A percentile compares a stretch with the other conserved stretches of the same genome.
Evolutionary conservation across 2,113 vertebrate species (phyloP).

Genomic region (Amphilophus citrinellus): DNA sequence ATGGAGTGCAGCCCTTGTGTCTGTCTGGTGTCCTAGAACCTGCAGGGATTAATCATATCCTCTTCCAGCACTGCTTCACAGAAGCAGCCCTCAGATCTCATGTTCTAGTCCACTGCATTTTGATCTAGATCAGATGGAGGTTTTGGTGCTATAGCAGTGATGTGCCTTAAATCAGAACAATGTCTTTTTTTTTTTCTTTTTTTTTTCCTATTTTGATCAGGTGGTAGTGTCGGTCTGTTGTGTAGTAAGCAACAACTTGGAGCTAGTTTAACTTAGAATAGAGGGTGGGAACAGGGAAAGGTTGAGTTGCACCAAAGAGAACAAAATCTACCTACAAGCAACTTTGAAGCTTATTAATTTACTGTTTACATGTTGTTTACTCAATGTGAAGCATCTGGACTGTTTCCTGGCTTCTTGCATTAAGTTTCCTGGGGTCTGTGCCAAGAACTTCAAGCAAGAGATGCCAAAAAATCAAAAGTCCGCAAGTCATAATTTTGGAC

Average conservation of each 20-base stretch:
- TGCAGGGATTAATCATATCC: conserved; percentile 1
- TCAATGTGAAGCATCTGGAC: not conserved
- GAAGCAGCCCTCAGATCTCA: not conserved
- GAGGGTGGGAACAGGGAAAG: not conserved
- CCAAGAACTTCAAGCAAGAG: not conserved
- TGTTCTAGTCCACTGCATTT: not conserved
- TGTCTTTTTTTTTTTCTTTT: not conserved
- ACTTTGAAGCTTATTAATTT: not conserved
- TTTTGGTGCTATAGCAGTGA: not conserved
- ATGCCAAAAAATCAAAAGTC: not conserved
- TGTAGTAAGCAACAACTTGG: not conserved
- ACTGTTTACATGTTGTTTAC: not conserved
- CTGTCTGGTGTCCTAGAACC: not conserved
- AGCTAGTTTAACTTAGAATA: not conserved
- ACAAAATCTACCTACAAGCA: not conserved
- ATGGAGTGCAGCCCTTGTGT: not conserved
- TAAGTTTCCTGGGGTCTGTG: not conserved
- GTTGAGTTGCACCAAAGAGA: not conserved
- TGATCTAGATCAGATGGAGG: conserved; percentile 14
- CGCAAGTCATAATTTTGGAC: not conserved
- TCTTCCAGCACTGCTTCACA: not conserved
- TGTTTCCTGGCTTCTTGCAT: not conserved
- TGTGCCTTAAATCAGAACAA: not conserved
- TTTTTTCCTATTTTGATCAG: not conserved
- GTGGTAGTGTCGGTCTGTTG: not conserved